A percentile compares a stretch with the other conserved stretches of the same genome.
phyloP scores from a whole-genome alignment of 2,888 invertebrate genomes.

The Galeruca laticollis region DNA sequence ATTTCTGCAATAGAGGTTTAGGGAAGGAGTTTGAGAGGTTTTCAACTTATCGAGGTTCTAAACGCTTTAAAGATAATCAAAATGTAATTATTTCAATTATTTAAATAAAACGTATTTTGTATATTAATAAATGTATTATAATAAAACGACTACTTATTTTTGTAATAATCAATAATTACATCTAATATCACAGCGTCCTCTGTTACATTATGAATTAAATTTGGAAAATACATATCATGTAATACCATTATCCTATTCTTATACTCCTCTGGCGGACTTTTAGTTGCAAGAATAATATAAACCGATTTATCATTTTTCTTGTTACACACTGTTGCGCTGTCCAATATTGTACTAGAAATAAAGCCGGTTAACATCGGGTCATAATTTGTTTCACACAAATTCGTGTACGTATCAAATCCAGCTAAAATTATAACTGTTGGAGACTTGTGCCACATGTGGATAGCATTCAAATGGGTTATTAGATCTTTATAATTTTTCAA shows the following conservation, averaged over 20 bases:
- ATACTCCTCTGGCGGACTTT: slow-evolving; percentile 21
- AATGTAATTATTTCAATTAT: slow-evolving; percentile 5
- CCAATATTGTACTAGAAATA: slow-evolving; percentile 56
- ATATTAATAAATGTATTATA: slow-evolving; percentile 36
- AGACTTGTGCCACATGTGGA: slow-evolving; percentile 60
- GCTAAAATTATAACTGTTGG: slow-evolving; percentile 60
- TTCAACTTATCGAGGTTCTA: too few species aligned
- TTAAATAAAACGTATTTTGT: slow-evolving; percentile 30
- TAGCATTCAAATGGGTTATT: slow-evolving; percentile 58
- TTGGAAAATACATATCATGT: slow-evolving; percentile 56
- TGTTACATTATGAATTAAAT: slow-evolving; percentile 40
- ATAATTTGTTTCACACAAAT: slow-evolving; percentile 43
- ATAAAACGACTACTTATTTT: slow-evolving; percentile 19
- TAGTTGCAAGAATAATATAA: slow-evolving; percentile 43
- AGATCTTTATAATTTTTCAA: slow-evolving; percentile 59
- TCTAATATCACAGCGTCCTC: slow-evolving; percentile 32
- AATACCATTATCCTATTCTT: slow-evolving; percentile 51
- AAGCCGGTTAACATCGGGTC: slow-evolving; percentile 52
- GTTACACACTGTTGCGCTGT: slow-evolving; percentile 55
- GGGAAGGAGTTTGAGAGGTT: too few species aligned
- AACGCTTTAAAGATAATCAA: slow-evolving; percentile 1
- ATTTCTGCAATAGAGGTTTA: too few species aligned
- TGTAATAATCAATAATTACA: slow-evolving; percentile 29
- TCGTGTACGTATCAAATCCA: slow-evolving; percentile 58
- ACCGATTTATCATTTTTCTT: slow-evolving; percentile 42